Conservation (phyloP, 1,140 invertebrate genomes). For the Zaprionus africanus region DNA sequence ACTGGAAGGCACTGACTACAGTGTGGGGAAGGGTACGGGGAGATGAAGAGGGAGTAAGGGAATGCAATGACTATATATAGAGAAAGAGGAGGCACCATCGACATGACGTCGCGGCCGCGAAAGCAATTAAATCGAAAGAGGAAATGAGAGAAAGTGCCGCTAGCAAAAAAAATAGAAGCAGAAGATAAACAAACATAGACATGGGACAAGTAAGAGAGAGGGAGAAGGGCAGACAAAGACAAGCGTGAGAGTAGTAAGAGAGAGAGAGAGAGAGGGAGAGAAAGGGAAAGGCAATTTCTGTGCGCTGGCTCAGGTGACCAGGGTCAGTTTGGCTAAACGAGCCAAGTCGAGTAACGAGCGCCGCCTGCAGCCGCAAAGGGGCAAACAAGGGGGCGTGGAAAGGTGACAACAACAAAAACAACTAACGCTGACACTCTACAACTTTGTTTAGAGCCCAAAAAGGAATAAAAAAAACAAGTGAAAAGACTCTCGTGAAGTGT, state of each 20-base stretch:
- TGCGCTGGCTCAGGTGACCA: neutral
- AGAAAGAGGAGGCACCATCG: neutral
- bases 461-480: neutral
- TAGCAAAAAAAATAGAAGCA: neutral
- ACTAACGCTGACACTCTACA: slow-evolving; percentile 8
- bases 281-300: neutral
- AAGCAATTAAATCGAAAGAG: slow-evolving; percentile 67
- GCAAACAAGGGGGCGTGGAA: neutral
- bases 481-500: neutral
- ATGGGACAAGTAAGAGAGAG: neutral
- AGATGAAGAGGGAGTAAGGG: too few relatives aligned
- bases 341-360: slow-evolving; percentile 22
- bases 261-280: neutral
- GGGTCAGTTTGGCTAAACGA: slow-evolving; percentile 26
- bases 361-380: slow-evolving; percentile 9
- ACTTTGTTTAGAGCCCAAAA: neutral
- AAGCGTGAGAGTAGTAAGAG: neutral
- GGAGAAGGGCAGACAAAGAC: neutral
- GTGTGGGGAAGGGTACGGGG: too few relatives aligned
- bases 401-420: slow-evolving; percentile 25
- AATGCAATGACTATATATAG: neutral
- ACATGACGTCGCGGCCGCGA: slow-evolving; percentile 41
- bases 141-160: slow-evolving; percentile 35
- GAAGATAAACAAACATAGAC: slow-evolving; percentile 15
- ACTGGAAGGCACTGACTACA: too few relatives aligned